phyloP scores from a whole-genome alignment of 2,797 vertebrate genomes.

The Rhynchotus rufescens region DNA sequence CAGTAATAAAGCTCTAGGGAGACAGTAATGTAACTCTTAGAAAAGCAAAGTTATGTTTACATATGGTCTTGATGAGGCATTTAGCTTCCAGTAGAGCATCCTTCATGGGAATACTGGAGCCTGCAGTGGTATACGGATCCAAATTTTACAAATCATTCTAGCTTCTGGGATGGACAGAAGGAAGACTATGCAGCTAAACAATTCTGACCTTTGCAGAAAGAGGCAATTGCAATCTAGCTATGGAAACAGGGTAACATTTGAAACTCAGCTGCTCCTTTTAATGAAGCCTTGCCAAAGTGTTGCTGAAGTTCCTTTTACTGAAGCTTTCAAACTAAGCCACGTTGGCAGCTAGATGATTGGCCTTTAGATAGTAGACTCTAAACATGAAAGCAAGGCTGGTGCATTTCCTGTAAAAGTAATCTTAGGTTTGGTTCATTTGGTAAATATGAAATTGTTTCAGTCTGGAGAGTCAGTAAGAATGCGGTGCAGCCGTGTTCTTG shows the following conservation, averaged over 20 bases:
- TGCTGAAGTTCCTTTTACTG: neutral
- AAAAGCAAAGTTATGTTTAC: neutral
- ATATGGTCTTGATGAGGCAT: neutral
- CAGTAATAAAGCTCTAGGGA: neutral
- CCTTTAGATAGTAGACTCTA: neutral
- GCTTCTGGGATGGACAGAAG: neutral
- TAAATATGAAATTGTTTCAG: neutral
- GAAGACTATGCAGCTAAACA: neutral
- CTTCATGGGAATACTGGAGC: neutral
- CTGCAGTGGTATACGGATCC: neutral
- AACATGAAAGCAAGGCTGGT: neutral
- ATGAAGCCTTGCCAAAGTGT: neutral
- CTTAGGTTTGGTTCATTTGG: neutral
- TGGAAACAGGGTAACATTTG: neutral
- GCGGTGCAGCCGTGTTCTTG: neutral
- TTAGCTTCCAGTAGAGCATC: neutral
- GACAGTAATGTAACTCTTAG: neutral
- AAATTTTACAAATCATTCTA: neutral
- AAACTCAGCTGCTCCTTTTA: neutral
- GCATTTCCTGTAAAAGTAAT: neutral
- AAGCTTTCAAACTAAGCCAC: neutral
- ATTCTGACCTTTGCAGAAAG: constrained; percentile 25
- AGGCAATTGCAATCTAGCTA: neutral
- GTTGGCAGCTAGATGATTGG: neutral
- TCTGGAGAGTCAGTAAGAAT: neutral